Base-by-base conservation (phyloP, 2,797 vertebrate genomes). In the Muraenolepis orangiensis region DNA sequence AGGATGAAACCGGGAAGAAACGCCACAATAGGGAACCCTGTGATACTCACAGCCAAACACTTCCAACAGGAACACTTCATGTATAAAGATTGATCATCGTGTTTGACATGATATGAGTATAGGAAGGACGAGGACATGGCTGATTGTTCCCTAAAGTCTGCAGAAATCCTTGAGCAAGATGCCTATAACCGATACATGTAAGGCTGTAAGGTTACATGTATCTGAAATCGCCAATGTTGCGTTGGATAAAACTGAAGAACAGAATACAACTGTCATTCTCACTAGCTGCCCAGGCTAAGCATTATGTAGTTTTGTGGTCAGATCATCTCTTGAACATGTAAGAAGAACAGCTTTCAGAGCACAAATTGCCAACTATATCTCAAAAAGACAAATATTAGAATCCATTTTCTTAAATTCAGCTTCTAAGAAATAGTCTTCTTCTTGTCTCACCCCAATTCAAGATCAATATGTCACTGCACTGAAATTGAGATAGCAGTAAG, bases 1-100 rank as follows among this genome's bases (percentile, higher is more conserved):
- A 83, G 84, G 81, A 82, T 80, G 46, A 18, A 68, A 72, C 78
- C 81, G 77, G 76, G 80, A 85, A 86, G 77, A 75, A 14, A 66
- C 74, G 72, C 46, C 3, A 12, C n/a, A 8, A 67, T 29, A 16
- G 16, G 28, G 8, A 31, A 31, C 30, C n/a, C 23, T 6, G 6
- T 31, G 30, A 13, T 2, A 8, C 31, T 67, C 66, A 67, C 13
- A 67, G 66, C 66, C 30, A 31, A 31, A 18, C 10, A 16, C 64
- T 16, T 66, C n/a, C 29, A 31, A 31, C 26, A 67, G 30, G 66
- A 31, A 29, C 66, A 14, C 66, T 29, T 18, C 66, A 67, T 31
- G 18, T 67, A 16, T 67, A 64, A 64, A 64, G 57, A 64, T 26
- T 10, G 57, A 64, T 64, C 57, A 64, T 31, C 66, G 18, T 31